Evolutionary conservation across 2,113 vertebrate genomes (phyloP).

Genomic region (Heptranchias perlo): DNA sequence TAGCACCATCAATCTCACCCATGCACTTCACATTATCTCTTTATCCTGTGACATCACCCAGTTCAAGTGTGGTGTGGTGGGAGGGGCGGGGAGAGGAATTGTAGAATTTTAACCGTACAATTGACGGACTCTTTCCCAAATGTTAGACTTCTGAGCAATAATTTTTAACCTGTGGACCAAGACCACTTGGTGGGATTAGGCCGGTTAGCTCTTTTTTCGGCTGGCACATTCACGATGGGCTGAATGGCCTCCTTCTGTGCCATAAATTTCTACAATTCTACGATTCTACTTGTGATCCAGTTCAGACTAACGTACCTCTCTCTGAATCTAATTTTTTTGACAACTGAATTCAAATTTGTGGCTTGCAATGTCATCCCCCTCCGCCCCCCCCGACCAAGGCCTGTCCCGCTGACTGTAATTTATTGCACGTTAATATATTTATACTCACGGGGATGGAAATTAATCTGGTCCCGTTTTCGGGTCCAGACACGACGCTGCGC

Average conservation of each 20-base stretch:
- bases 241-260: too few relatives aligned
- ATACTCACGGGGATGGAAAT: not conserved
- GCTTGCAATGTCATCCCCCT: not conserved
- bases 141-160: not conserved
- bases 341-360: not conserved
- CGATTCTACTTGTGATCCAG: too few relatives aligned
- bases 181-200: not conserved
- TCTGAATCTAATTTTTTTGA: not conserved
- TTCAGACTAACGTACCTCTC: not conserved
- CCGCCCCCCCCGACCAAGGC: not conserved
- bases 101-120: not conserved
- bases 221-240: too few relatives aligned
- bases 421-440: not conserved
- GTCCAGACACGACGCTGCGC: too few relatives aligned
- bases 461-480: not conserved
- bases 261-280: too few relatives aligned
- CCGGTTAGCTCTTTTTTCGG: too few relatives aligned
- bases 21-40: not conserved
- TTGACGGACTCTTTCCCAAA: not conserved
- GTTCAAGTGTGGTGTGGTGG: too few relatives aligned
- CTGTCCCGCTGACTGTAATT: too few relatives aligned
- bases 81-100: not conserved
- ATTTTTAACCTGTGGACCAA: not conserved
- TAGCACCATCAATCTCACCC: not conserved
- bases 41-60: not conserved